Percentiles rank a stretch among this genome's conserved stretches.
phyloP scores from a whole-genome alignment of 2,888 invertebrate genomes.

The Microdon myrmicae region DNA sequence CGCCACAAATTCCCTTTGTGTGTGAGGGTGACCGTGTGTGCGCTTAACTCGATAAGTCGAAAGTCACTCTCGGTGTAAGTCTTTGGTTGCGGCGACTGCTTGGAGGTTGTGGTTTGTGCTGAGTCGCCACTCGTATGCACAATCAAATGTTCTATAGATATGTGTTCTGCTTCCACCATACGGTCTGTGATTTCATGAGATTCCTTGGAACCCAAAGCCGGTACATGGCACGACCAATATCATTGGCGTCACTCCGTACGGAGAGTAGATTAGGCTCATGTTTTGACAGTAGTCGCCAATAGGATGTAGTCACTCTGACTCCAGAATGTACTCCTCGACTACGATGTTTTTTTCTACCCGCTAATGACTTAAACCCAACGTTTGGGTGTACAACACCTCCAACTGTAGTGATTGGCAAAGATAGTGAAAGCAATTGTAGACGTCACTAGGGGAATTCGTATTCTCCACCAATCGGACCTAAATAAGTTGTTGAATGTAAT shows the following conservation, averaged over 20 bases:
- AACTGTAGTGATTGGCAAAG: constrained; percentile 96
- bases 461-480: constrained; percentile 84
- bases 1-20: too few relatives aligned
- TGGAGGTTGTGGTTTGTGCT: too few relatives aligned
- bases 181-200: constrained; percentile 76
- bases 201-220: constrained; percentile 67
- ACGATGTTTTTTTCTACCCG: constrained; percentile 88
- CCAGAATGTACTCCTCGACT: constrained; percentile 93
- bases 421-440: constrained; percentile 86
- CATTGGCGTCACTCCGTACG: constrained; percentile 86
- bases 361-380: constrained; percentile 86
- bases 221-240: constrained; percentile 81
- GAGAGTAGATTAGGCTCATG: constrained; percentile 83
- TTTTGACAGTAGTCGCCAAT: constrained; percentile 78
- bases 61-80: too few relatives aligned
- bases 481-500: constrained; percentile 92
- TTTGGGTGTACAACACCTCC: constrained; percentile 89
- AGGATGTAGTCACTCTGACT: constrained; percentile 88
- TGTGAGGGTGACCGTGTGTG: too few relatives aligned
- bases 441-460: constrained; percentile 80
- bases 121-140: constrained; percentile 97
- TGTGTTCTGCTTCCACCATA: constrained; percentile 86
- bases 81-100: too few relatives aligned
- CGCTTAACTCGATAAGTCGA: too few relatives aligned
- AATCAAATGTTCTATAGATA: constrained; percentile 94